These are phyloP conservation scores for Rhinogobio ventralis DNA, from an alignment of 2,797 vertebrate genomes.

Conservation along the genomic window DNA sequence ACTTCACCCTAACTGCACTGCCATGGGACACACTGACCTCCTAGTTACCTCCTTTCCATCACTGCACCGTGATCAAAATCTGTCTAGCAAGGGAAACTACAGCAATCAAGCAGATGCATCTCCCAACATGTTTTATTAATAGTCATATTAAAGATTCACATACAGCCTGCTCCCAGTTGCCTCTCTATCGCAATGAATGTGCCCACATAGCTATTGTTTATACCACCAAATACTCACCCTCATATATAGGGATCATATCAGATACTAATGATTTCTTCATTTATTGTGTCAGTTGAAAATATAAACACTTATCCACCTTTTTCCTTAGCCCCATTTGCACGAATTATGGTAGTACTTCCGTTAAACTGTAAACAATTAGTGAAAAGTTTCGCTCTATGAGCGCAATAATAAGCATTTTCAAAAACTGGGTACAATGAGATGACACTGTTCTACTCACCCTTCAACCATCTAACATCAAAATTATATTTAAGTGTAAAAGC, in stretches of 20 bases:
- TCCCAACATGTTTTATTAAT: constrained; percentile 79
- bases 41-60: constrained; percentile 68
- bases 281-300: background rate
- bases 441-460: too few relatives aligned
- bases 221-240: background rate
- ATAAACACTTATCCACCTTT: background rate
- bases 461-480: too few relatives aligned
- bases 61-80: constrained; percentile 66
- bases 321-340: background rate
- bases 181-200: constrained; percentile 36
- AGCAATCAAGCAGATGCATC: constrained; percentile 68
- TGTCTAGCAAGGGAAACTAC: constrained; percentile 68
- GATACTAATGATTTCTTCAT: background rate
- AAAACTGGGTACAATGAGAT: background rate
- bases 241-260: background rate
- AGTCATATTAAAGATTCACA: constrained; percentile 76
- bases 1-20: constrained; percentile 37
- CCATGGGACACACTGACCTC: constrained; percentile 70
- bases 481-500: too few relatives aligned
- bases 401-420: background rate
- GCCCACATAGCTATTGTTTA: background rate
- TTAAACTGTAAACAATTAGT: background rate
- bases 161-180: constrained; percentile 32
- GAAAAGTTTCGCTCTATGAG: background rate
- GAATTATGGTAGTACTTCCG: background rate